Percentiles rank a stretch among this genome's conserved stretches.
phyloP scores from a whole-genome alignment of 2,888 invertebrate species.

The Tipula helvola region DNA sequence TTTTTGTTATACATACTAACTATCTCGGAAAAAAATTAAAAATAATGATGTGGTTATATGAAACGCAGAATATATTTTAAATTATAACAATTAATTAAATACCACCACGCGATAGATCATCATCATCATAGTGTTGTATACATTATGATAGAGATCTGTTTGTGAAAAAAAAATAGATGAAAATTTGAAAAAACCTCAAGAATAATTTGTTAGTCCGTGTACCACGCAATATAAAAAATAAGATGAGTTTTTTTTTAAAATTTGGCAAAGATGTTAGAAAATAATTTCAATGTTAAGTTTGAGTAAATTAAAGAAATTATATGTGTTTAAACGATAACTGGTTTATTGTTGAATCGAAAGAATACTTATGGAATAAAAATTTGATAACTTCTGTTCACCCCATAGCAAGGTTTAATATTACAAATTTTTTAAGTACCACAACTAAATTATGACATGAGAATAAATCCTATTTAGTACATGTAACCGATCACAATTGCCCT shows the following conservation, averaged over 20 bases:
- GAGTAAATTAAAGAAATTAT: not conserved
- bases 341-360: not conserved
- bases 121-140: not conserved
- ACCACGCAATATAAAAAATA: not conserved
- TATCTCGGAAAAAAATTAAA: not conserved
- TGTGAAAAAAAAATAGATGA: not conserved
- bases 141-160: not conserved
- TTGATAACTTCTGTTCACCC: not conserved
- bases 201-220: not conserved
- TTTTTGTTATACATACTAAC: not conserved
- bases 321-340: not conserved
- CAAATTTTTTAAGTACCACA: not conserved
- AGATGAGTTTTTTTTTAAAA: not conserved
- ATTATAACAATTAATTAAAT: conserved; percentile 4
- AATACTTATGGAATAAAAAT: not conserved
- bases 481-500: not conserved
- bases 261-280: not conserved
- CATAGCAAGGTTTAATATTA: not conserved
- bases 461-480: not conserved
- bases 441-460: not conserved
- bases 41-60: not conserved
- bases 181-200: not conserved
- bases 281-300: not conserved
- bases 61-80: not conserved
- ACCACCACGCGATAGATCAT: not conserved